Conservation (phyloP, 1,140 invertebrate species). For the Ceratina australensis region DNA sequence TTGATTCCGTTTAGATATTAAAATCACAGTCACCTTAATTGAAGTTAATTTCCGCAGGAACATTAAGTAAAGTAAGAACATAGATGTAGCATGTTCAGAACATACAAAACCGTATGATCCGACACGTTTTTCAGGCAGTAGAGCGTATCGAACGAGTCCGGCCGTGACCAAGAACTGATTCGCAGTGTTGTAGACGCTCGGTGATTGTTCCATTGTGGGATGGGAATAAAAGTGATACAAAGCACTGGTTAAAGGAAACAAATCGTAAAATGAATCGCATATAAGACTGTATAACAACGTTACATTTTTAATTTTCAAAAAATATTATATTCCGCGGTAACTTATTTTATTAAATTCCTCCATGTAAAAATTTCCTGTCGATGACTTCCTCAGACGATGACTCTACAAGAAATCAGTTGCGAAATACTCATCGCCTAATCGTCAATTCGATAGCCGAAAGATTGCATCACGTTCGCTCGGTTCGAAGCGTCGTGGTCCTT, state of each 20-base stretch:
- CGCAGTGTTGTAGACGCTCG: conserved; percentile 16
- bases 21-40: too few relatives aligned
- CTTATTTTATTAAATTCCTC: neutral
- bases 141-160: conserved; percentile 19
- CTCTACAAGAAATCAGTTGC: neutral
- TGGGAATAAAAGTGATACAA: conserved; percentile 20
- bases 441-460: neutral
- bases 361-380: neutral
- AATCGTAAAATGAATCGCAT: neutral
- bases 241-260: conserved; percentile 1
- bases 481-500: neutral
- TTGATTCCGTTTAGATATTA: too few relatives aligned
- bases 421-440: neutral
- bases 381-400: neutral
- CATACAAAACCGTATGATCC: conserved; percentile 16
- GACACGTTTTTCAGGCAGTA: conserved; percentile 6
- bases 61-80: neutral
- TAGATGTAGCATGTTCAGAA: neutral
- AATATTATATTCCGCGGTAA: too few relatives aligned
- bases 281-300: too few relatives aligned
- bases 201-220: conserved; percentile 39
- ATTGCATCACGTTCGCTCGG: conserved; percentile 10
- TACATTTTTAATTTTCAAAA: too few relatives aligned
- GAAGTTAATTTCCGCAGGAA: neutral
- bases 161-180: conserved; percentile 24